These are phyloP conservation scores for Ochotona princeps DNA, from an alignment of 2,113 vertebrate genomes.

Conservation along the genomic window DNA sequence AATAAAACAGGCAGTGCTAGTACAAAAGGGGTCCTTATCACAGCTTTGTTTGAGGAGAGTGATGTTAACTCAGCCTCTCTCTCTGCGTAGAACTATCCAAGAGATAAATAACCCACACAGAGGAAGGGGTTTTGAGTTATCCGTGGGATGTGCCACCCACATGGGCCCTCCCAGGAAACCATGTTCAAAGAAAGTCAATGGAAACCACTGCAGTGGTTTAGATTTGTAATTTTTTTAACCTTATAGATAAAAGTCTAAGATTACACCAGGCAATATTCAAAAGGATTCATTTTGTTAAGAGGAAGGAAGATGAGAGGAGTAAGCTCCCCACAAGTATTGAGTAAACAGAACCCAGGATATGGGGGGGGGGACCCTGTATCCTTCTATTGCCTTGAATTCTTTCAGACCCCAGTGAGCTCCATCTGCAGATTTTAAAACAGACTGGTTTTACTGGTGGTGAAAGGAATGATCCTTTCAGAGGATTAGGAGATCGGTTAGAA, in stretches of 20 bases:
- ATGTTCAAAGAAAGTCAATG: constrained; percentile 18
- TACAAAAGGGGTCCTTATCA: constrained; percentile 41
- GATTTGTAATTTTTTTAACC: constrained; percentile 46
- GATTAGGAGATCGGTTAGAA: constrained; percentile 60
- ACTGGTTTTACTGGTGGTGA: constrained; percentile 2
- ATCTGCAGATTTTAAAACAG: background rate
- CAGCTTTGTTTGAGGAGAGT: background rate
- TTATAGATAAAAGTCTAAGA: constrained; percentile 56
- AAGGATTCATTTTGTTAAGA: constrained; percentile 20
- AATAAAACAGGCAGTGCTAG: background rate
- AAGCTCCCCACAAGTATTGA: background rate
- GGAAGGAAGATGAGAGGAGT: constrained; percentile 22
- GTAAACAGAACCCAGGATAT: background rate
- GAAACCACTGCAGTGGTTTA: background rate
- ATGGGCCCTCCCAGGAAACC: background rate
- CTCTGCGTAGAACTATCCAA: background rate
- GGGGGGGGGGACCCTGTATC: background rate
- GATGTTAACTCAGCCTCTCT: background rate
- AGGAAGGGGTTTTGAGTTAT: background rate
- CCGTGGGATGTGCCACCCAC: background rate
- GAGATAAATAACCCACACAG: constrained; percentile 5
- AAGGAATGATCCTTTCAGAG: constrained; percentile 48
- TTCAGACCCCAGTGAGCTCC: background rate
- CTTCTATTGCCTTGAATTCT: background rate
- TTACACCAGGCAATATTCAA: constrained; percentile 47